Evolutionary conservation across 2,797 vertebrate genomes (phyloP), one percentile per base, ranked within the genome.

Genomic region (Arrhamphus sclerolepis): DNA sequence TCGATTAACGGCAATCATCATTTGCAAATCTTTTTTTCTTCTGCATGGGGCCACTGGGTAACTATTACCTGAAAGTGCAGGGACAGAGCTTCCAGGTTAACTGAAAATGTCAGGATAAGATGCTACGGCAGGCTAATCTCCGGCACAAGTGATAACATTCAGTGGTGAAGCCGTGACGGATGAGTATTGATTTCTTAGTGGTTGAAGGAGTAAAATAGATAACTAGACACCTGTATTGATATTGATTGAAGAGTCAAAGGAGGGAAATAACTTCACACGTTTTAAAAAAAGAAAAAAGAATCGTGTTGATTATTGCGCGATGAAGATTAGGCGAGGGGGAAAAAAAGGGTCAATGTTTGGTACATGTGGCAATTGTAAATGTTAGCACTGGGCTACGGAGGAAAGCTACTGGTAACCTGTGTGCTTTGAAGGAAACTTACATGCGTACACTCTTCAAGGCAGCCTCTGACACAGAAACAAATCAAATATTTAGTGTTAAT

Each of bases 91-190:
- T 65, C 53, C 56, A 41, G 77, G 77, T 76, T 69, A 83, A 78
- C 51, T 82, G 62, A 85, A 79, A 85, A 68, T 29, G 70, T 71
- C 64, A 68, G 88, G 80, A 78, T 82, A 88, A 85, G 83, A 86
- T 83, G 87, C 82, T 80, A 57, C 74, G 44, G 61, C 18, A 2
- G 13, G 72, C 76, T 91, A 88, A 91, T 91, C 89, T 86, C 70
- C 51, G 1, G 68, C 80, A 75, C 78, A 77, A 84, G 87, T 56
- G 88, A 89, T 91, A 89, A 89, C 84, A 89, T 89, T 90, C 81
- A 84, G 68, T 9, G 19, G 76, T 79, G 79, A 87, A 81, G 85
- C 70, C 77, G 76, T 85, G 87, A 90, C 86, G 79, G 87, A 89
- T 87, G 87, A 73, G 82, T 90, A 90, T 91, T 91, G 89, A 91